Base-by-base conservation (phyloP, 2,113 vertebrate species). In the Nibea albiflora region DNA sequence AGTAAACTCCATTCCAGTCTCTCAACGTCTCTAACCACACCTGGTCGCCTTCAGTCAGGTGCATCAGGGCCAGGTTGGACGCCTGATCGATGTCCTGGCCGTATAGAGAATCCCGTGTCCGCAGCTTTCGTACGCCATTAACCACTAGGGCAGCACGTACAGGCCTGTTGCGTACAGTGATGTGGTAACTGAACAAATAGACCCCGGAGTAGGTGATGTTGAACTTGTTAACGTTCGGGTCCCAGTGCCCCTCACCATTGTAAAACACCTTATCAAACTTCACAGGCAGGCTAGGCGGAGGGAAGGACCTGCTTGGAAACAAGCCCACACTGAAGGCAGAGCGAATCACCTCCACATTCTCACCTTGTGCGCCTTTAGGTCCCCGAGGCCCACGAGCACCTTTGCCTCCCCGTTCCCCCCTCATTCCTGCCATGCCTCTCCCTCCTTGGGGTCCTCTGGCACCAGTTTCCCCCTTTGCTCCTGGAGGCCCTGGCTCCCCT, bases 51-150 rank as follows among this genome's bases (percentile, higher is more conserved):
- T 61, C 88, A 0, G 63, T 90, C 63, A 99, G 91, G 83, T 94
- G 96, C 76, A 99, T 88, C 85, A 99, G 81, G 0, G 94, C 93
- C 2, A 98, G 94, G 85, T 97, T 96, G 75, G 97, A 99, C 0
- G 97, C 96, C 90, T 98, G 98, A 84, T 99, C 98, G 4, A 97
- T 97, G 88, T 99, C 97, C 78, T 98, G 98, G 52, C 97, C 96
- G 0, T 97, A 96, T 12, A 99, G 94, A 0, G 97, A 98, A 88
- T 99, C 98, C 0, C 97, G 95, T 53, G 96, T 96, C 66, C 95
- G 96, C 91, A 97, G 90, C 88, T 94, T 95, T 73, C 95, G 95
- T 64, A 92, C 83, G 28, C 96, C 95, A 53, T 95, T 94, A 10
- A 97, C 95, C 4, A 99, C 92, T 0, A 99, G 92, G 76, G 96